These are phyloP conservation scores for Zoanthus gigantus DNA, from an alignment of 92 coral and sea anemone species.

Conservation along the genomic window DNA sequence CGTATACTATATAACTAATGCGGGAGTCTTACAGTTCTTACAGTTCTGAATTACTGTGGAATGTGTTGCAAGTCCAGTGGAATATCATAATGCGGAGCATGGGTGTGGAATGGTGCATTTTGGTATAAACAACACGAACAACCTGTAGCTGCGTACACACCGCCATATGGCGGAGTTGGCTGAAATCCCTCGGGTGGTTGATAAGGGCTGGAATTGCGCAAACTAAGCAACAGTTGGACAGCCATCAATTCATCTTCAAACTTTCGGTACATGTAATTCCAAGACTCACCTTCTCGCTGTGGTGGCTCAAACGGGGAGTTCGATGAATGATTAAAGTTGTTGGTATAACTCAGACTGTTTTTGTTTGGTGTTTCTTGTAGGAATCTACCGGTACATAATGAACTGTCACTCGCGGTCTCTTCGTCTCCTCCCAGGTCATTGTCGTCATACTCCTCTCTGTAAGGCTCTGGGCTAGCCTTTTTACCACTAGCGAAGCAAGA, in stretches of 20 bases:
- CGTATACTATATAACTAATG: neutral
- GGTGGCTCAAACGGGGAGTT: slow-evolving; percentile 69
- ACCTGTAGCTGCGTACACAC: slow-evolving; percentile 29
- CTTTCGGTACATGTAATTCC: slow-evolving; percentile 90
- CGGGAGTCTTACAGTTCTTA: neutral
- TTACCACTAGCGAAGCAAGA: slow-evolving; percentile 52
- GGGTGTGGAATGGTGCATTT: slow-evolving; percentile 35
- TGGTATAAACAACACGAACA: slow-evolving; percentile 39
- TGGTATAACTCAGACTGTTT: slow-evolving; percentile 35
- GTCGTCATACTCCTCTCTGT: slow-evolving; percentile 70
- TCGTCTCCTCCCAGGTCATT: slow-evolving; percentile 64
- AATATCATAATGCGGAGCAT: slow-evolving; percentile 28
- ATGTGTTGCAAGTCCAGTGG: slow-evolving; percentile 44
- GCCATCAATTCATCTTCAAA: slow-evolving; percentile 92
- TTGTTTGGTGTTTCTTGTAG: slow-evolving; percentile 37
- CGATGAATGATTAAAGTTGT: slow-evolving; percentile 63
- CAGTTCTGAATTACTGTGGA: slow-evolving; percentile 15
- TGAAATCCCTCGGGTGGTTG: slow-evolving; percentile 48
- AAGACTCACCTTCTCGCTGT: slow-evolving; percentile 58
- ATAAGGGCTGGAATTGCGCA: slow-evolving; percentile 82
- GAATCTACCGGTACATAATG: slow-evolving; percentile 43
- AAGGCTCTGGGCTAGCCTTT: slow-evolving; percentile 72
- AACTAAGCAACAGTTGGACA: slow-evolving; percentile 89
- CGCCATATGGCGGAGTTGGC: slow-evolving; percentile 28
- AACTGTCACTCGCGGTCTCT: slow-evolving; percentile 54